Evolutionary conservation across 2,797 vertebrate species (phyloP).

Genomic region (Takifugu ocellatus): DNA sequence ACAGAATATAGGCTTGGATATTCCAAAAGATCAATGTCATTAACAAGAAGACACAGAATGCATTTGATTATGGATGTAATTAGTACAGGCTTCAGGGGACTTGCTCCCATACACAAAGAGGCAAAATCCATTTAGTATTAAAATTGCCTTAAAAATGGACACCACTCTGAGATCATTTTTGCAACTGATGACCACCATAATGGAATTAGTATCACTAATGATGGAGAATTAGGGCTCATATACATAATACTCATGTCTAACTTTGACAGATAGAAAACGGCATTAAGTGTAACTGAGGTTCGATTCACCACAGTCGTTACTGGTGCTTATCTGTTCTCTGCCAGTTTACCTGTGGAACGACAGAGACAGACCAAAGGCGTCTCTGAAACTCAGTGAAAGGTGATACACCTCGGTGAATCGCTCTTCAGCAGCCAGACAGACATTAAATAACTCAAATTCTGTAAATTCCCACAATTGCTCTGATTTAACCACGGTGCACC

Average conservation of each 20-base stretch:
- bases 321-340: conserved; percentile 20
- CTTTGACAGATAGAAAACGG: conserved; percentile 63
- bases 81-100: conserved; percentile 71
- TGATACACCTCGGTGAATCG: conserved; percentile 43
- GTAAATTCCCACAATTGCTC: conserved; percentile 5
- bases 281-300: conserved; percentile 48
- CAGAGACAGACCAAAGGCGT: conserved; percentile 26
- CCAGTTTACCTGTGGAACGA: conserved; percentile 46
- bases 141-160: conserved; percentile 74
- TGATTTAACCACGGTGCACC: not conserved
- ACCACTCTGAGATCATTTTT: conserved; percentile 72
- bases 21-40: conserved; percentile 82
- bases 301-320: not conserved
- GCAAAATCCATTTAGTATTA: conserved; percentile 74
- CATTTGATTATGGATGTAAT: conserved; percentile 82
- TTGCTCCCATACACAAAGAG: conserved; percentile 66
- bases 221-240: conserved; percentile 65
- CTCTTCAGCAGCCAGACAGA: conserved; percentile 19
- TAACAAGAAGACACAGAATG: conserved; percentile 77
- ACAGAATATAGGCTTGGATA: conserved; percentile 79
- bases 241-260: conserved; percentile 63
- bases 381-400: conserved; percentile 60
- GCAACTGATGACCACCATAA: conserved; percentile 72
- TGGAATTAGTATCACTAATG: conserved; percentile 71
- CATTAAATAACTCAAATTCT: no score